Percentiles rank a stretch among this genome's conserved stretches.
phyloP scores from a whole-genome alignment of 2,113 vertebrate species.

The Brachionichthys hirsutus region DNA sequence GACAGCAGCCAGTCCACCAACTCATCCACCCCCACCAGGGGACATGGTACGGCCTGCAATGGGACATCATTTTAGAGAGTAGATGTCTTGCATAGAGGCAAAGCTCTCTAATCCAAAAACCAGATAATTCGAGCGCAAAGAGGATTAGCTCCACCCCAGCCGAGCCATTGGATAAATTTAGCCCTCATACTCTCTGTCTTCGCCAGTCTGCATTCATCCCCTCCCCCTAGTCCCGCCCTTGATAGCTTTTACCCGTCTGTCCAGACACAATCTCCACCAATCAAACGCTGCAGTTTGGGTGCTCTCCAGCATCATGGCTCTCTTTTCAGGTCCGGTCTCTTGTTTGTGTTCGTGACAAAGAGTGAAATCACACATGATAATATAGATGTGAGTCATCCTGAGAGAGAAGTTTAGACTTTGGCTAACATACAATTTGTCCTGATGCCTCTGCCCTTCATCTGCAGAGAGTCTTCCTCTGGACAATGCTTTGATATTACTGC shows the following conservation, averaged over 20 bases:
- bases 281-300: constrained; percentile 17
- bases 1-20: background rate
- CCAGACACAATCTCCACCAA: constrained; percentile 35
- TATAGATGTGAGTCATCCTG: background rate
- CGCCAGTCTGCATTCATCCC: constrained; percentile 59
- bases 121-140: constrained; percentile 88
- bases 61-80: constrained; percentile 76
- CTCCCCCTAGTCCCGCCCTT: constrained; percentile 46
- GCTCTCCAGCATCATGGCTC: constrained; percentile 12
- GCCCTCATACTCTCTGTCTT: constrained; percentile 70
- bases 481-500: constrained; percentile 49
- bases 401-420: constrained; percentile 6
- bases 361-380: constrained; percentile 5
- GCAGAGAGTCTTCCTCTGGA: constrained; percentile 38
- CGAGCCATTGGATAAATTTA: constrained; percentile 89
- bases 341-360: background rate
- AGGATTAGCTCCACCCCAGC: constrained; percentile 90
- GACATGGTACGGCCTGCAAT: constrained; percentile 60
- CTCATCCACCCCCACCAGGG: constrained; percentile 7
- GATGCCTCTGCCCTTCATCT: constrained; percentile 37
- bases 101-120: constrained; percentile 86
- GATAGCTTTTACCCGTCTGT: constrained; percentile 23
- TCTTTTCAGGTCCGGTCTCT: background rate
- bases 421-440: background rate
- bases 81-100: constrained; percentile 78